These are phyloP conservation scores for Panagrolaimus sp. DNA, from an alignment of 1,140 invertebrate genomes.

Conservation along the genomic window DNA sequence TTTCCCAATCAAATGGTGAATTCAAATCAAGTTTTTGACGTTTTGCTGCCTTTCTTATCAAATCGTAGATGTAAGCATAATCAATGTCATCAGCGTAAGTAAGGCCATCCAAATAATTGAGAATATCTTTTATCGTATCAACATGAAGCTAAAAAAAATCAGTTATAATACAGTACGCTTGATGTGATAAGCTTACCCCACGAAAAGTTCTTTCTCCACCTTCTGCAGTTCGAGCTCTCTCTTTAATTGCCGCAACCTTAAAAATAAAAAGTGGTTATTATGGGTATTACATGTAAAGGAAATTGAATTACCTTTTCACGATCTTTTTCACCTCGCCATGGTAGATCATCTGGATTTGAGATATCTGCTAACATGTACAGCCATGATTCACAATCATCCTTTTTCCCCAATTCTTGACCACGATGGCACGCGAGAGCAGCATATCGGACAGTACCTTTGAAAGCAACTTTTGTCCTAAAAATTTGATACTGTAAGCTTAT, in stretches of 20 bases:
- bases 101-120: constrained; percentile 26
- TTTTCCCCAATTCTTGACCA: constrained; percentile 34
- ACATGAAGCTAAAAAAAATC: constrained; percentile 7
- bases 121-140: background rate
- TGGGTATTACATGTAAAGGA: too few species aligned
- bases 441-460: constrained; percentile 46
- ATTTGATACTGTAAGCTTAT: too few species aligned
- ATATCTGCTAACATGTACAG: constrained; percentile 46
- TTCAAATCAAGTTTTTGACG: background rate
- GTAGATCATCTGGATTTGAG: constrained; percentile 23
- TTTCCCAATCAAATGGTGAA: constrained; percentile 26
- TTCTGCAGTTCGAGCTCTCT: constrained; percentile 4
- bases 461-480: constrained; percentile 22
- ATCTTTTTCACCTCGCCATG: constrained; percentile 22
- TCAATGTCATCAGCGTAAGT: constrained; percentile 20
- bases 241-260: constrained; percentile 5
- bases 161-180: too few species aligned
- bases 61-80: constrained; percentile 25
- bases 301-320: constrained; percentile 15
- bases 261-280: too few species aligned
- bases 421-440: constrained; percentile 38
- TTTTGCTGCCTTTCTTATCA: constrained; percentile 22
- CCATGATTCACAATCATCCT: constrained; percentile 49
- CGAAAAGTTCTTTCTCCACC: constrained; percentile 32
- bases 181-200: constrained; percentile 25